Evolutionary conservation across 2,797 vertebrate species (phyloP), one percentile per base, ranked within the genome.

Genomic region (Myotis planiceps): DNA sequence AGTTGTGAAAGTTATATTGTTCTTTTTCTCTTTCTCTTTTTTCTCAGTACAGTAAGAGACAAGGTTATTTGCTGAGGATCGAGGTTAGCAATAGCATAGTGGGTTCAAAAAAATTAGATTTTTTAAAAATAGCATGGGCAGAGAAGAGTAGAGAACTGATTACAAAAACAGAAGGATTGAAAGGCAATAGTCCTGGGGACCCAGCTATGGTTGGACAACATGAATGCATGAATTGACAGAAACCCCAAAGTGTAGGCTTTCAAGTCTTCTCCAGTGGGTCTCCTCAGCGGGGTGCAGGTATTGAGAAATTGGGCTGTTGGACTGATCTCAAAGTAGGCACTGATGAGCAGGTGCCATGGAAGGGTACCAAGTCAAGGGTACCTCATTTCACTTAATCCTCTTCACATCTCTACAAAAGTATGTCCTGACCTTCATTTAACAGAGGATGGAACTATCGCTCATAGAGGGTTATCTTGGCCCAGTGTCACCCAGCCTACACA

Each of bases 91-190:
- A 42, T 3, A 65, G 9, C 6, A 63, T 8, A 32, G 2, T 32
- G 16, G 9, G 3, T 66, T 84, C 45, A 12, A 90, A 68, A 78
- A 85, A 88, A 55, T 39, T 45, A 15, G 49, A 39, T 76, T 92
- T 21, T 34, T 37, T 0, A 47, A 76, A 58, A 89, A 53, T 8
- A 88, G 13, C 45, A 45, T 1, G 10, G 29, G 7, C 39, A 85
- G 4, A 92, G 53, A 88, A 74, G 79, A 19, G n/a, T 42, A 95
- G 47, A 58, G 10, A 86, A n/a, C 18, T 55, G 34, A 55, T 69
- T 55, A 79, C 21, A 37, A 42, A 91, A 95, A 18, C 32, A 65
- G 74, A 34, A 82, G 7, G 12, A 51, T 32, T 51, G 15, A 37
- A 25, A 14, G 37, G 21, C 1, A 42, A 37, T 2, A 47, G 47